Evolutionary conservation across 2,888 invertebrate genomes (phyloP), one percentile per base, ranked within the genome.

Genomic region (Diadromus collaris): DNA sequence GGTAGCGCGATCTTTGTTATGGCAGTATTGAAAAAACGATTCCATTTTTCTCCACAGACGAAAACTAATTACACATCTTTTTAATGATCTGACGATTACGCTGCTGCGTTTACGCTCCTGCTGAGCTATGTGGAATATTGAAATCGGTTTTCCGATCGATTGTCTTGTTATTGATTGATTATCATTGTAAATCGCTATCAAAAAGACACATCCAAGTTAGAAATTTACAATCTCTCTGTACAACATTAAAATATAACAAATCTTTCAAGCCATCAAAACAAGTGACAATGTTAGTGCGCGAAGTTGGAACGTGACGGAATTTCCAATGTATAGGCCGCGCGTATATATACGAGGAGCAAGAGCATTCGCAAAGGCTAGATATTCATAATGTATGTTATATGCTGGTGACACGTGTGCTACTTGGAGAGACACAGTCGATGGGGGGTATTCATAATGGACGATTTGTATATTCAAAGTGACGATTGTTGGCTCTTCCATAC

Each of bases 261-360:
- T 54, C 51, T 56, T 63, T 54, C 46, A 51, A 21, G 24, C 51
- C 51, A 51, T 21, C 16, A 44, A 44, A 44, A 24, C 51, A 24
- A 51, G 24, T 51, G 46, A 73, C 61, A 73, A 73, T 76, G 79
- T 82, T 82, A 82, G 81, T 77, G 68, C 79, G 73, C 27, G 58
- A 38, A 44, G 32, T 56, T 61, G 51, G 72, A 71, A 83, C 79
- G 82, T 83, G 82, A 79, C 68, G 78, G 82, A 79, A 82, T 82
- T 81, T 77, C 67, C 54, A 56, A 80, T 81, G 68, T 34, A 32
- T 60, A 68, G 72, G 48, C 70, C 61, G 79, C 73, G 38, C 21
- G 34, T 38, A 41, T 41, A 46, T 54, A 27, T 48, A 65, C 51
- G 63, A 32, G 29, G 51, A 54, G 34, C 10, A 13, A 9, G 29